Percentiles rank a stretch among this genome's conserved stretches.
Conservation (phyloP, 2,797 vertebrate genomes). For the Carapus acus region DNA sequence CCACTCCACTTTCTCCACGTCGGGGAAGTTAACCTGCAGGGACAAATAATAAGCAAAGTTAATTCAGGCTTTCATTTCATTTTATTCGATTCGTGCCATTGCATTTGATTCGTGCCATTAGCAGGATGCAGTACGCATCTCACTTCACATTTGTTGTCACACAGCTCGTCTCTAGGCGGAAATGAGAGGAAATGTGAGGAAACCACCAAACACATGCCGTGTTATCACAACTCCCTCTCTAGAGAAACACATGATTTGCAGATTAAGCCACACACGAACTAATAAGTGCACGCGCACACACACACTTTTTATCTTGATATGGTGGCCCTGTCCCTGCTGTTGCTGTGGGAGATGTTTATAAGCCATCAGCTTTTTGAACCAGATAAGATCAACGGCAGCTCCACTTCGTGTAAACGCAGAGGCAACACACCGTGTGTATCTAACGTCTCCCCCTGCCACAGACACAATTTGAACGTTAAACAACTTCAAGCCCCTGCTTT, state of each 20-base stretch:
- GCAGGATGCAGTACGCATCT: no score
- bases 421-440: neutral
- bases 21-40: constrained; percentile 85
- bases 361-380: constrained; percentile 44
- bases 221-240: constrained; percentile 15
- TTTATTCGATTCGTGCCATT: no score
- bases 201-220: constrained; percentile 12
- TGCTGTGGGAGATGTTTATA: constrained; percentile 44
- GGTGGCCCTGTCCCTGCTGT: constrained; percentile 32
- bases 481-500: neutral
- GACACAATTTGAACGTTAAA: neutral
- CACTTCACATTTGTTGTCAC: neutral
- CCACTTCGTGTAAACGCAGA: constrained; percentile 31
- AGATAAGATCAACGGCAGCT: constrained; percentile 32
- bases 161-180: no score
- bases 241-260: constrained; percentile 6
- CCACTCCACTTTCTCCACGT: constrained; percentile 91
- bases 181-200: constrained; percentile 24
- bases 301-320: constrained; percentile 44
- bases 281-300: constrained; percentile 1
- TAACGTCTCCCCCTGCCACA: constrained; percentile 3
- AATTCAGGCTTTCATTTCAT: no score
- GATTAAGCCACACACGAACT: constrained; percentile 10
- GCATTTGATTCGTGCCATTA: no score
- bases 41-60: constrained; percentile 7